A percentile compares a stretch with the other conserved stretches of the same genome.
These are phyloP conservation scores for Labeo calbasu DNA, from an alignment of 2,797 vertebrate species.

Conservation along the genomic window DNA sequence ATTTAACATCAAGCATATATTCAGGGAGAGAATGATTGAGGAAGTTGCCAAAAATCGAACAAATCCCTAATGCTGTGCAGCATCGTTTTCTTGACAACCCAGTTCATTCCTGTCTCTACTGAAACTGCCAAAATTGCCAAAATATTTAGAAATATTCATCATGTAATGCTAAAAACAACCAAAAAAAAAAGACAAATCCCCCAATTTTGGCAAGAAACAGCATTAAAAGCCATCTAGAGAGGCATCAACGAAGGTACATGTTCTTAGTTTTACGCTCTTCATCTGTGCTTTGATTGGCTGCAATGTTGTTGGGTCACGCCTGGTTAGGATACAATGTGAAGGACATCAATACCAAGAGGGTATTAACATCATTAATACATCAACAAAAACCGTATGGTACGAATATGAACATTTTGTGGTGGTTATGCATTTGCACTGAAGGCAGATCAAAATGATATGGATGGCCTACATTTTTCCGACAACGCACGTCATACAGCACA, in stretches of 20 bases:
- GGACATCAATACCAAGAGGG: neutral
- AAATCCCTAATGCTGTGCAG: neutral
- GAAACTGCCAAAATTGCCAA: neutral
- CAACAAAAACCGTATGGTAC: neutral
- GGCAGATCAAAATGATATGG: neutral
- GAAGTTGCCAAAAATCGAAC: neutral
- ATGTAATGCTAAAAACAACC: neutral
- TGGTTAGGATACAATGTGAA: neutral
- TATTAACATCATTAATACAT: neutral
- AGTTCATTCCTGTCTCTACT: neutral
- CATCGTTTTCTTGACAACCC: neutral
- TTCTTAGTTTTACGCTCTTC: neutral
- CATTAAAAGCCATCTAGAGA: neutral
- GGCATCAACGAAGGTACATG: neutral
- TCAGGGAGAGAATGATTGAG: neutral
- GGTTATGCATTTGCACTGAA: neutral
- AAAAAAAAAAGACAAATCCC: neutral
- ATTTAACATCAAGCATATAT: neutral
- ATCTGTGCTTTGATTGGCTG: conserved; percentile 11
- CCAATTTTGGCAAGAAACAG: neutral
- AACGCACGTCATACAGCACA: neutral
- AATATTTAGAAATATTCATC: neutral
- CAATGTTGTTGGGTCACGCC: neutral
- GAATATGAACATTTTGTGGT: neutral
- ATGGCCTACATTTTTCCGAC: neutral